Conservation (phyloP, 2,888 invertebrate genomes). For the Tenthredo scrophulariae region DNA sequence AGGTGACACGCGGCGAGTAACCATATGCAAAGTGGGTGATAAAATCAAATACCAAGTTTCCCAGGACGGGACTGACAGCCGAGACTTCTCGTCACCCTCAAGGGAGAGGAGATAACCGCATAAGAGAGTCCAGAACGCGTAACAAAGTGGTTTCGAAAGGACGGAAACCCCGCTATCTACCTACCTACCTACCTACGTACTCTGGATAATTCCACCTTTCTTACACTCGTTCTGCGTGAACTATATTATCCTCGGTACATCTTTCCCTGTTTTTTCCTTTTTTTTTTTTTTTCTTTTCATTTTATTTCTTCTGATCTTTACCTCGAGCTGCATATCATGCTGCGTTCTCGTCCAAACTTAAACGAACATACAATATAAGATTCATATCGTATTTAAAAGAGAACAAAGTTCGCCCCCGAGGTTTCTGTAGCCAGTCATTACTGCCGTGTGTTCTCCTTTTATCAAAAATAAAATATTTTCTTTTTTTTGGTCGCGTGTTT, state of each 20-base stretch:
- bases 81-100: constrained; percentile 42
- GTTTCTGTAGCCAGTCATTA: background rate
- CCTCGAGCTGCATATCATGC: background rate
- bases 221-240: background rate
- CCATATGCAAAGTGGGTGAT: constrained; percentile 46
- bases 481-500: too few species aligned
- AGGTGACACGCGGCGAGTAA: constrained; percentile 43
- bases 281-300: background rate
- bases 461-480: background rate
- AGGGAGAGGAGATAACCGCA: constrained; percentile 48
- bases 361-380: constrained; percentile 28
- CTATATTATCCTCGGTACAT: constrained; percentile 13
- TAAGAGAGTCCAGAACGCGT: constrained; percentile 47
- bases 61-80: constrained; percentile 42
- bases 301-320: background rate
- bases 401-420: background rate
- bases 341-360: constrained; percentile 37
- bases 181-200: background rate
- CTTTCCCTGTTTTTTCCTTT: background rate
- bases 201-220: constrained; percentile 25
- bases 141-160: constrained; percentile 53
- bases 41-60: constrained; percentile 48
- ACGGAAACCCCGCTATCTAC: background rate
- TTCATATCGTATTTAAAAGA: background rate
- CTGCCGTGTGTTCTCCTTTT: background rate